Percentiles rank a stretch among this genome's conserved stretches.
Evolutionary conservation across 2,888 invertebrate species (phyloP).

Genomic region (Ormyrus rosae): DNA sequence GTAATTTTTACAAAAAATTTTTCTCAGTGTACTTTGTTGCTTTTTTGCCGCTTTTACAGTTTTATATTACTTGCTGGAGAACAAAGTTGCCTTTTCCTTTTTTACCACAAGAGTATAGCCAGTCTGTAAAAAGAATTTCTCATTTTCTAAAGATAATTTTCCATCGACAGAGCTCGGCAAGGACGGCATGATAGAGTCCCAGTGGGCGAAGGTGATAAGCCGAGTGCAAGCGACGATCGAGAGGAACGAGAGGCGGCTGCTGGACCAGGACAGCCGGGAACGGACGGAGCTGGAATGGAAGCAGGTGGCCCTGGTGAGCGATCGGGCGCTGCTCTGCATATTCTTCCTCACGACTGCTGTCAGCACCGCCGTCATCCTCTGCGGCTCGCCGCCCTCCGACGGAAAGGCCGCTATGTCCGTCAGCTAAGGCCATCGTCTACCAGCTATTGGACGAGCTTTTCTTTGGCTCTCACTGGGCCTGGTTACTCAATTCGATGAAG

Average conservation of each 20-base stretch:
- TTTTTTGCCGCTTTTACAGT: too few relatives aligned
- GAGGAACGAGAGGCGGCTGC: slow-evolving; percentile 86
- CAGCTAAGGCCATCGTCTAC: too few relatives aligned
- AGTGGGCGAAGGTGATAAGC: slow-evolving; percentile 82
- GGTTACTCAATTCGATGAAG: too few relatives aligned
- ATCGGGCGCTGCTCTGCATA: slow-evolving; percentile 85
- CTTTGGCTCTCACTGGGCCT: too few relatives aligned
- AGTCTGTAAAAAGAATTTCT: too few relatives aligned
- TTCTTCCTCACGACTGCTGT: slow-evolving; percentile 87
- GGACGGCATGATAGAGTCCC: slow-evolving; percentile 79
- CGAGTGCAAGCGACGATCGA: slow-evolving; percentile 87
- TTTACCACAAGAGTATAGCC: too few relatives aligned
- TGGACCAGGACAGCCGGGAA: slow-evolving; percentile 87
- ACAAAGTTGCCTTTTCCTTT: too few relatives aligned
- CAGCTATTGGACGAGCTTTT: too few relatives aligned
- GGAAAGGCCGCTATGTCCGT: slow-evolving; percentile 26
- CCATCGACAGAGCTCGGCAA: slow-evolving; percentile 58
- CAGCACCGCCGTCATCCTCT: slow-evolving; percentile 88
- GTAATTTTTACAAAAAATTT: too few relatives aligned
- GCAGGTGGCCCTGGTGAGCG: slow-evolving; percentile 87
- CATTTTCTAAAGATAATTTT: not conserved
- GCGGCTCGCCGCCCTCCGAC: slow-evolving; percentile 79
- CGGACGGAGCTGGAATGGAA: slow-evolving; percentile 91
- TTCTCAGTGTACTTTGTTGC: too few relatives aligned
- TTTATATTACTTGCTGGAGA: too few relatives aligned